Evolutionary conservation across 2,797 vertebrate species (phyloP), one percentile per base, ranked within the genome.

Genomic region (Catostomus latipinnis): DNA sequence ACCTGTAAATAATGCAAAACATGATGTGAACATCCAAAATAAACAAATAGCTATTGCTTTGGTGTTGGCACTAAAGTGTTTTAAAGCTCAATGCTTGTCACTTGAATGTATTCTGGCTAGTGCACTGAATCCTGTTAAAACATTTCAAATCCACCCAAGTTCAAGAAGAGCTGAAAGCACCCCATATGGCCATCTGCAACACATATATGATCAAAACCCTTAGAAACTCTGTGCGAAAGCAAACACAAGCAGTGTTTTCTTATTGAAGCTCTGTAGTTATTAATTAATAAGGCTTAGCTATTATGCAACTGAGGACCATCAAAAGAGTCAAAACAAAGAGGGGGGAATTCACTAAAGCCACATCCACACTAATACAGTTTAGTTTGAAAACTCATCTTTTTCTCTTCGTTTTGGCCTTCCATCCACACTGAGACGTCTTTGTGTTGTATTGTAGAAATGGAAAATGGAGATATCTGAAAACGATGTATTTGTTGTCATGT

Each of bases 1-100:
- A 88, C 95, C 98, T 99, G 85, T 22, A 18, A 85, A 8, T 13
- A 78, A 83, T 85, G 45, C 13, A 81, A 43, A 62, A 49, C 10
- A 63, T 13, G n/a, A 74, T 1, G 2, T 63, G 49, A 78, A 57
- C 50, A 45, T 78, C 18, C 10, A 16, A 80, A 58, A 1, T 48
- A 58, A 1, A 76, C 4, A 63, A 48, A n/a, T 52, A 61, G 22
- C 22, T 34, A 10, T 12, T 61, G 60, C 22, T 5, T 61, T 61
- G 18, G 18, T 10, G 5, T 34, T 61, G 6, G 10, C 5, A 61
- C 60, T 63, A 50, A 49, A 50, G 9, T 8, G 1, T 49, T 57
- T 50, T 9, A 60, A 1, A 60, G 46, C 50, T 78, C 9, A 65
- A 45, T 74, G n/a, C 14, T 63, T 66, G 54, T 76, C 72, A 50